Base-by-base conservation (phyloP, 2,113 vertebrate species). In the Poicephalus gulielmi region DNA sequence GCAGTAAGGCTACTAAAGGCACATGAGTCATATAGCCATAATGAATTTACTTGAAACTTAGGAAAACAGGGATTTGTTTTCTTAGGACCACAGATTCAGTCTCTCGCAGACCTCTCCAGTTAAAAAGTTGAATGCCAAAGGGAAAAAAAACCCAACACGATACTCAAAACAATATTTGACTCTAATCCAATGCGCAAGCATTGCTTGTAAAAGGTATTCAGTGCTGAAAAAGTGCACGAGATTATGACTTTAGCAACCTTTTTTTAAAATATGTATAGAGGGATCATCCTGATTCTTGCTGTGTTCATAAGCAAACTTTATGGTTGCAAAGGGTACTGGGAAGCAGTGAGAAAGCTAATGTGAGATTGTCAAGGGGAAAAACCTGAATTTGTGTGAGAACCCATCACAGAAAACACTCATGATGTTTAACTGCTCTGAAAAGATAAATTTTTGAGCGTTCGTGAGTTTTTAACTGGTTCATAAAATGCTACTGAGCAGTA, bases 1-100 rank as follows among this genome's bases (percentile, higher is more conserved):
- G 55, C 53, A 92, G 5, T 83, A 81, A 94, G 64, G 49, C 80
- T 76, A 82, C 86, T 90, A 95, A 96, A 97, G 96, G 78, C 76
- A 15, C 22, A 57, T 95, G 96, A 98, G 78, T 97, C 96, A 96
- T 93, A 75, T 17, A 93, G 64, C 86, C 84, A 55, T 91, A 90
- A 70, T 91, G 71, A 97, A 88, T 94, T 95, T 96, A 92, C 86
- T 93, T 97, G 89, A 96, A 96, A 95, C 82, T 88, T 88, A 74
- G 74, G 66, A 76, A 96, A 94, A 81, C 27, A 92, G 24, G 24
- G 82, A 47, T 89, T 70, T 88, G 52, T 92, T 96, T 92, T 88
- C 94, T 94, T 82, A 93, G 60, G 86, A 95, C 91, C 84, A 95
- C 74, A 96, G 90, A 68, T 84, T 24, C 47, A 96, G 91, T 69